Evolutionary conservation across 1,140 invertebrate species (phyloP).

Genomic region (Trichogramma pretiosum): DNA sequence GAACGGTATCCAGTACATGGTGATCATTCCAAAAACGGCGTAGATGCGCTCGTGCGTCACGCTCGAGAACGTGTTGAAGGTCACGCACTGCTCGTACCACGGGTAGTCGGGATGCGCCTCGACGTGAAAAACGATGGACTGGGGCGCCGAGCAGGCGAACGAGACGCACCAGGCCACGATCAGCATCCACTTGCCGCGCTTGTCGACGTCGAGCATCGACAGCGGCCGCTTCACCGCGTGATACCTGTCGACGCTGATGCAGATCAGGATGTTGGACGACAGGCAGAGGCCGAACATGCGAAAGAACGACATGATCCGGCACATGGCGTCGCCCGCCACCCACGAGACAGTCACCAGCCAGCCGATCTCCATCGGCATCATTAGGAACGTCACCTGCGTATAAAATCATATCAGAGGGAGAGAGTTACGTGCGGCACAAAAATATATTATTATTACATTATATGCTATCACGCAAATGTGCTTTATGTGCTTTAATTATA

Average conservation of each 20-base stretch:
- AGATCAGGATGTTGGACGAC: constrained; percentile 77
- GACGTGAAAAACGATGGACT: constrained; percentile 76
- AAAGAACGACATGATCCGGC: constrained; percentile 76
- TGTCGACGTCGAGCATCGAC: constrained; percentile 58
- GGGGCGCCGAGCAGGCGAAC: constrained; percentile 71
- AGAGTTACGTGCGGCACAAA: no score
- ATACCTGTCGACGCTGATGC: constrained; percentile 83
- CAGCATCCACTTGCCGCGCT: constrained; percentile 64
- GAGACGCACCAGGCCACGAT: constrained; percentile 68
- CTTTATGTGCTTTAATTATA: no score
- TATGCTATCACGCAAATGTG: no score
- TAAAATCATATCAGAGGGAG: no score
- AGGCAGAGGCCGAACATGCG: constrained; percentile 77
- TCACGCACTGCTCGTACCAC: constrained; percentile 76
- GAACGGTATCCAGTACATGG: constrained; percentile 80
- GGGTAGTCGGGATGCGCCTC: constrained; percentile 64
- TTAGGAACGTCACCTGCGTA: constrained; percentile 81
- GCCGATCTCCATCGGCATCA: constrained; percentile 85
- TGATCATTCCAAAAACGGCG: constrained; percentile 65
- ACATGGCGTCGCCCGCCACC: constrained; percentile 70
- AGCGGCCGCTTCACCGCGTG: constrained; percentile 75
- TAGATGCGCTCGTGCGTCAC: constrained; percentile 63
- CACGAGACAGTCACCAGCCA: constrained; percentile 77
- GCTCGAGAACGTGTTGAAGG: constrained; percentile 61
- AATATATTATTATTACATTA: no score